These are phyloP conservation scores for Drosophila varians DNA, from an alignment of 1,140 invertebrate genomes.

Conservation along the genomic window DNA sequence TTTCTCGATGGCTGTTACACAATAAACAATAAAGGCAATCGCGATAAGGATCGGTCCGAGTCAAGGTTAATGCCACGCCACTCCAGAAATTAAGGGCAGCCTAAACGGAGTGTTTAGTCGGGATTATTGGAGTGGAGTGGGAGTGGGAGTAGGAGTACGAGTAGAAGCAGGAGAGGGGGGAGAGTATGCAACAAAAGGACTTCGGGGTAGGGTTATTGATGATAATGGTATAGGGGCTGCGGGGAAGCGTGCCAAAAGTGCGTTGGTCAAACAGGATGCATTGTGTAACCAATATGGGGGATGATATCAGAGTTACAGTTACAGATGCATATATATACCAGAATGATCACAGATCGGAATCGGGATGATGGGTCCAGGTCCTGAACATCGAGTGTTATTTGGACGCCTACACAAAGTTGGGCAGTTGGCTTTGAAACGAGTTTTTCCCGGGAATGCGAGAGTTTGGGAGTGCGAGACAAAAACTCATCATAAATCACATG, in stretches of 20 bases:
- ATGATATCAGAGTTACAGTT: conserved; percentile 22
- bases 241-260: conserved; percentile 75
- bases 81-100: conserved; percentile 61
- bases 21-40: conserved; percentile 72
- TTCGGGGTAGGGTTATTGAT: conserved; percentile 50
- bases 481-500: conserved; percentile 66
- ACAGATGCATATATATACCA: conserved; percentile 7
- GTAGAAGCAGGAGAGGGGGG: background rate
- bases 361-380: conserved; percentile 33
- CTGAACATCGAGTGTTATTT: conserved; percentile 40
- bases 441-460: conserved; percentile 52
- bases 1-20: conserved; percentile 59
- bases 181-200: conserved; percentile 43
- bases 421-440: conserved; percentile 19
- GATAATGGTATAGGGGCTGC: conserved; percentile 55
- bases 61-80: conserved; percentile 64
- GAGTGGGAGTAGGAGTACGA: background rate
- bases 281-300: conserved; percentile 33
- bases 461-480: conserved; percentile 18
- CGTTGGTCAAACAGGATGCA: conserved; percentile 64
- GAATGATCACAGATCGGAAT: conserved; percentile 51
- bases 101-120: conserved; percentile 70
- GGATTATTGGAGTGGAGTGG: conserved; percentile 6
- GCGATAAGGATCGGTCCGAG: conserved; percentile 65
- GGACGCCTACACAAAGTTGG: conserved; percentile 75